These are phyloP conservation scores for Gadopsis bispinosus DNA, from an alignment of 2,797 vertebrate genomes.

Conservation along the genomic window DNA sequence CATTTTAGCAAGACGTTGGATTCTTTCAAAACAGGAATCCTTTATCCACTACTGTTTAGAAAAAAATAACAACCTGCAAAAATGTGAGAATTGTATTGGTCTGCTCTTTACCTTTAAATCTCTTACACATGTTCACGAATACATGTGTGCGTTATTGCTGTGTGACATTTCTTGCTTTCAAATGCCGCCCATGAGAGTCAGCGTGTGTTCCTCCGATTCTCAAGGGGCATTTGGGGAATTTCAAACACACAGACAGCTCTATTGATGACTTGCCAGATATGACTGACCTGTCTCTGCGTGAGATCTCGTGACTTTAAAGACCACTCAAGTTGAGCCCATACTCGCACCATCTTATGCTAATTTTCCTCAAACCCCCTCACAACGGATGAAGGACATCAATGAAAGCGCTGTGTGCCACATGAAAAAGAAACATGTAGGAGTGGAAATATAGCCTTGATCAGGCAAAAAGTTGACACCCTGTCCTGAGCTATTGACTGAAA, in stretches of 20 bases:
- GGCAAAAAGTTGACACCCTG: conserved; percentile 4
- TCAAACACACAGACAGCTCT: conserved; percentile 65
- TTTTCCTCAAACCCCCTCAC: conserved; percentile 10
- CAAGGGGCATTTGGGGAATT: conserved; percentile 51
- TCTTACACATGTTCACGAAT: neutral
- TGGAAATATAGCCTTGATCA: conserved; percentile 45
- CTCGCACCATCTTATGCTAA: conserved; percentile 58
- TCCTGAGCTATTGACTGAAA: conserved; percentile 18
- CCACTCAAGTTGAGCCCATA: conserved; percentile 33
- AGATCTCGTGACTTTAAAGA: conserved; percentile 63
- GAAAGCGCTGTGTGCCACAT: conserved; percentile 29
- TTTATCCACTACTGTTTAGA: conserved; percentile 7
- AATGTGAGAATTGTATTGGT: neutral
- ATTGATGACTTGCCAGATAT: conserved; percentile 70
- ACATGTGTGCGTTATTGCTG: neutral
- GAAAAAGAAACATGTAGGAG: conserved; percentile 43
- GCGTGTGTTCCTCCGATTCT: conserved; percentile 20
- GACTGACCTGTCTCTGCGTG: conserved; percentile 59
- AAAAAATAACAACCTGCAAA: neutral
- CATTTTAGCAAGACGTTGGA: neutral
- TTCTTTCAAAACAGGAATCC: neutral
- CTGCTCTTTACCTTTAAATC: neutral
- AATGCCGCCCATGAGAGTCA: conserved; percentile 30
- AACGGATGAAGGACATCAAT: conserved; percentile 52
- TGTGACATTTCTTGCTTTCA: conserved; percentile 43